phyloP scores from a whole-genome alignment of 2,888 invertebrate genomes.

The Tribolium freemani region DNA sequence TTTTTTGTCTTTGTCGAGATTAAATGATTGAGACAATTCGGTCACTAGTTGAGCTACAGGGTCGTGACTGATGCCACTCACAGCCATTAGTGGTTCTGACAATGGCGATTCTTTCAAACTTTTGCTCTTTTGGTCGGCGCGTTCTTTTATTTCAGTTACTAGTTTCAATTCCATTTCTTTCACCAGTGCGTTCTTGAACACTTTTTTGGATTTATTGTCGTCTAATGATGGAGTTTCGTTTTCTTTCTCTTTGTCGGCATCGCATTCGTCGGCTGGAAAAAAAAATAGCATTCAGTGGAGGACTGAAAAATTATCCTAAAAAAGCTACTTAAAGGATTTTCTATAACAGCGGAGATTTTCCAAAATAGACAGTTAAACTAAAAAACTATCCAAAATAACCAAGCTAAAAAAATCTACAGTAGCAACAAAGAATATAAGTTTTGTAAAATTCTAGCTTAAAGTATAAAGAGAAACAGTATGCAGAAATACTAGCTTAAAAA shows the following conservation, averaged over 20 bases:
- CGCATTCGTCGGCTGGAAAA: conserved; percentile 37
- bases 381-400: no score
- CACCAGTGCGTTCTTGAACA: conserved; percentile 71
- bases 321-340: no score
- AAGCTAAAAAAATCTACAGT: no score
- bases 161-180: conserved; percentile 88
- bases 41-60: conserved; percentile 86
- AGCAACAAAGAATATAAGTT: no score
- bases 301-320: no score
- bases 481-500: no score
- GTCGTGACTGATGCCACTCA: conserved; percentile 74
- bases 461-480: no score
- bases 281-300: not conserved
- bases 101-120: conserved; percentile 71
- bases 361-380: no score
- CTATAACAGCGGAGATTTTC: no score
- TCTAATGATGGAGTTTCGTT: conserved; percentile 54
- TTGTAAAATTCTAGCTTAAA: no score
- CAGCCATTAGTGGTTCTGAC: conserved; percentile 63
- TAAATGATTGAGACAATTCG: conserved; percentile 88
- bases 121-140: conserved; percentile 77
- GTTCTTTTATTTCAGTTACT: conserved; percentile 87
- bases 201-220: conserved; percentile 64
- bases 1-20: conserved; percentile 72
- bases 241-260: conserved; percentile 41